phyloP scores from a whole-genome alignment of 2,888 invertebrate genomes.

The Netelia melanura region DNA sequence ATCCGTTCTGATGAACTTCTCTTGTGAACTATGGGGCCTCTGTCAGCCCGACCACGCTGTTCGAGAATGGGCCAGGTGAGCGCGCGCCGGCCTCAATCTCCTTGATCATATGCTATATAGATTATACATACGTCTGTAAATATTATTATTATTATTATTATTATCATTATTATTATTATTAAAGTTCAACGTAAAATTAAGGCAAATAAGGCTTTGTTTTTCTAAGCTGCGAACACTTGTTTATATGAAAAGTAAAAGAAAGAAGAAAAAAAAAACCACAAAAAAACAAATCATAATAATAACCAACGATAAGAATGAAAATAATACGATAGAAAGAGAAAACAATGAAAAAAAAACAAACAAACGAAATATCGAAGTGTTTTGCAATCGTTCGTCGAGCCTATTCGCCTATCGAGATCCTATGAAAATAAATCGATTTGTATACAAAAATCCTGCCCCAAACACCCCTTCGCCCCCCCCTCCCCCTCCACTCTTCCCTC shows the following conservation, averaged over 20 bases:
- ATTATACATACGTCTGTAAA: conserved; percentile 53
- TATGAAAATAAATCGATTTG: conserved; percentile 14
- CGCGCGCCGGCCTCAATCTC: conserved; percentile 19
- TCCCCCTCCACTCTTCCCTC: background rate
- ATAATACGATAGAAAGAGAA: background rate
- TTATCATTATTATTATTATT: conserved; percentile 15
- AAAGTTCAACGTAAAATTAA: conserved; percentile 46
- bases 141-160: conserved; percentile 44
- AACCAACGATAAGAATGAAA: no score
- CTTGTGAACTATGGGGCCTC: conserved; percentile 6
- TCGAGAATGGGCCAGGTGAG: conserved; percentile 45
- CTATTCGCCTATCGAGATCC: conserved; percentile 50
- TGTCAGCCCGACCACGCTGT: background rate
- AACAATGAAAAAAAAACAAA: background rate
- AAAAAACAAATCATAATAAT: no score
- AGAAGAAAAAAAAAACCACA: background rate
- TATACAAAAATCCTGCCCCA: no score
- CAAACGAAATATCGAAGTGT: background rate
- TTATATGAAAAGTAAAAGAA: background rate
- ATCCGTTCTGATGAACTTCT: background rate
- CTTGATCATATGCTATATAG: conserved; percentile 41
- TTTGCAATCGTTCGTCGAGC: conserved; percentile 43
- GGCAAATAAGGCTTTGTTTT: conserved; percentile 40
- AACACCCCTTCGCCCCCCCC: no score
- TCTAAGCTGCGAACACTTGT: conserved; percentile 20